A percentile compares a stretch with the other conserved stretches of the same genome.
These are phyloP conservation scores for Luidia sarsii DNA, from an alignment of 53 echinoderm and acorn worm genomes.

Conservation along the genomic window DNA sequence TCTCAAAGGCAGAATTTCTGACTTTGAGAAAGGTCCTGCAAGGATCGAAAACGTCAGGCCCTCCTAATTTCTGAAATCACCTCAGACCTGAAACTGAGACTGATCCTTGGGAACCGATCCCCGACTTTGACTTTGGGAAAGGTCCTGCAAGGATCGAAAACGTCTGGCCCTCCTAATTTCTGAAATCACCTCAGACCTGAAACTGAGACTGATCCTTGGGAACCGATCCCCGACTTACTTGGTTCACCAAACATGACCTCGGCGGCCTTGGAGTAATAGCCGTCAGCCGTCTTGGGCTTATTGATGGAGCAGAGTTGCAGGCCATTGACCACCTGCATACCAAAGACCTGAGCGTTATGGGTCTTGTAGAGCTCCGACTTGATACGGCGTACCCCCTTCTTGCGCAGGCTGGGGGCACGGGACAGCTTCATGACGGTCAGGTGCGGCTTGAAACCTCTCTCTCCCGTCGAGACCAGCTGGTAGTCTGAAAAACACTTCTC, in stretches of 20 bases:
- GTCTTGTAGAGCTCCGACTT: constrained; percentile 92
- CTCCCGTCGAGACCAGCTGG: constrained; percentile 88
- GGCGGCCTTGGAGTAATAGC: constrained; percentile 86
- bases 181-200: too few species aligned
- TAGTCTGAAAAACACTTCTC: constrained; percentile 84
- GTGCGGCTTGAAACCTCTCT: constrained; percentile 98
- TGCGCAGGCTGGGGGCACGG: constrained; percentile 93
- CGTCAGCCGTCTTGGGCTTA: constrained; percentile 90
- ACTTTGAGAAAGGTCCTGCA: too few species aligned
- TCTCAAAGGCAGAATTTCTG: too few species aligned
- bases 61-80: too few species aligned
- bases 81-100: too few species aligned
- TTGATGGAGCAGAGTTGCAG: constrained; percentile 95
- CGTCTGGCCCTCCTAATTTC: too few species aligned
- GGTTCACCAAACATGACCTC: constrained; percentile 78
- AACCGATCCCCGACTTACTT: constrained; percentile 27
- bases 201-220: too few species aligned
- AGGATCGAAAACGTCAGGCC: too few species aligned
- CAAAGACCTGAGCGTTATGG: constrained; percentile 78
- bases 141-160: too few species aligned
- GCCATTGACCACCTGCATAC: constrained; percentile 73
- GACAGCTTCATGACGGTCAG: constrained; percentile 98
- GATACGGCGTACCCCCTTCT: constrained; percentile 96
- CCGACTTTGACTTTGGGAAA: too few species aligned
- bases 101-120: too few species aligned